Evolutionary conservation across 1,140 invertebrate species (phyloP), one percentile per base, ranked within the genome.

Genomic region (Nebria ingens): DNA sequence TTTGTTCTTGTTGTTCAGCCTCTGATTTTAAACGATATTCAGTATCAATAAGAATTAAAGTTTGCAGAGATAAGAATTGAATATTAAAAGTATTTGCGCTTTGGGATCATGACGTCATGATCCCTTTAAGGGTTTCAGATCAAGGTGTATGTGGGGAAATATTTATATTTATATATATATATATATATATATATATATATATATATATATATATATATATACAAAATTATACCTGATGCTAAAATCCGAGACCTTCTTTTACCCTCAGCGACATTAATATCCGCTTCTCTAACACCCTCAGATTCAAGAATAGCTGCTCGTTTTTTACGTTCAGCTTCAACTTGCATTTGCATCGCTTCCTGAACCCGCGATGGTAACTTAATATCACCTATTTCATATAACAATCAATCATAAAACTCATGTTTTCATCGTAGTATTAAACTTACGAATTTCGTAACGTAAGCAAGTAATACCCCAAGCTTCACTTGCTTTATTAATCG

Each of bases 261-360:
- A 65, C 96, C 97, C 71, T 98, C 93, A 0, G 97, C 97, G 23
- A 98, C 87, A 75, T 99, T 99, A 42, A 99, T 97, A 56, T 97
- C 92, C 2, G 95, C 92, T 65, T 94, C 92, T 55, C 94, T 76
- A 1, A 86, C 76, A 70, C 94, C 95, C 78, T 99, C 97, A 0
- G 95, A 98, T 74, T 99, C 95, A 56, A 99, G 77, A 69, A 99
- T 92, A 13, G 91, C 86, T 0, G 97, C 97, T 66, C 97, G 78
- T 72, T 99, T 99, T 67, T 89, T 87, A 52, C 97, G 74, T 72
- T 99, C 97, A 0, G 96, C 96, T 77, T 98, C 96, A 0, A 99
- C 94, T 78, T 99, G 97, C 93, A 98, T 98, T 74, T 99, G 97
- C 97, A 99, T 99, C 2, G 97, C 97, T 76, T 98, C 95, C 67